phyloP scores from a whole-genome alignment of 2,113 vertebrate species.

The Reinhardtius hippoglossoides region DNA sequence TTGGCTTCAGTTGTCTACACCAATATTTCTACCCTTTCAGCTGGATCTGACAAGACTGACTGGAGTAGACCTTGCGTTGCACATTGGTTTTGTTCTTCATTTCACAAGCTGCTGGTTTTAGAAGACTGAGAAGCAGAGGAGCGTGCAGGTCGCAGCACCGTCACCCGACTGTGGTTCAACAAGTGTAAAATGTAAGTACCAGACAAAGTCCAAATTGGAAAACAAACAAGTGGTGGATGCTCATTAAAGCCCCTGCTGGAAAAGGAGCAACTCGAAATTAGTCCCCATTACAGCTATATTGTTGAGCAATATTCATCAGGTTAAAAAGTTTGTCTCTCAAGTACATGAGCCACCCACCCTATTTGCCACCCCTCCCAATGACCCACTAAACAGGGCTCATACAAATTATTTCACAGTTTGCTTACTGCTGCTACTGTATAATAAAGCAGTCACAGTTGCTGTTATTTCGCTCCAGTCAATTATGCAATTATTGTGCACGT shows the following conservation, averaged over 20 bases:
- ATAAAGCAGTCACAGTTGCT: constrained; percentile 19
- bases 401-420: constrained; percentile 63
- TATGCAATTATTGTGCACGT: constrained; percentile 29
- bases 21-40: constrained; percentile 35
- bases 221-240: constrained; percentile 61
- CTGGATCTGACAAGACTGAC: constrained; percentile 50
- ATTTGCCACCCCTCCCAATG: constrained; percentile 42
- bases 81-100: constrained; percentile 72
- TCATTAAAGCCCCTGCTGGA: constrained; percentile 39
- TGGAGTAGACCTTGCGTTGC: constrained; percentile 53
- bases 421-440: constrained; percentile 42
- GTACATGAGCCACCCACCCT: constrained; percentile 36
- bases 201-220: constrained; percentile 59
- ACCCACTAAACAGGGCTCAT: constrained; percentile 60
- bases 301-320: constrained; percentile 55
- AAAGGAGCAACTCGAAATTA: constrained; percentile 48
- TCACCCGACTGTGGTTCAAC: constrained; percentile 24
- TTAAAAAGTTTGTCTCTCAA: constrained; percentile 49
- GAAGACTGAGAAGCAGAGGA: constrained; percentile 44
- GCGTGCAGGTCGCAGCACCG: constrained; percentile 33
- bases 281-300: constrained; percentile 49
- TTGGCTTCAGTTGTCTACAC: constrained; percentile 33
- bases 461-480: constrained; percentile 24
- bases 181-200: constrained; percentile 47
- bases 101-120: constrained; percentile 61